Conservation (phyloP, 2,888 invertebrate species). For the Ferdinandea cuprea region DNA sequence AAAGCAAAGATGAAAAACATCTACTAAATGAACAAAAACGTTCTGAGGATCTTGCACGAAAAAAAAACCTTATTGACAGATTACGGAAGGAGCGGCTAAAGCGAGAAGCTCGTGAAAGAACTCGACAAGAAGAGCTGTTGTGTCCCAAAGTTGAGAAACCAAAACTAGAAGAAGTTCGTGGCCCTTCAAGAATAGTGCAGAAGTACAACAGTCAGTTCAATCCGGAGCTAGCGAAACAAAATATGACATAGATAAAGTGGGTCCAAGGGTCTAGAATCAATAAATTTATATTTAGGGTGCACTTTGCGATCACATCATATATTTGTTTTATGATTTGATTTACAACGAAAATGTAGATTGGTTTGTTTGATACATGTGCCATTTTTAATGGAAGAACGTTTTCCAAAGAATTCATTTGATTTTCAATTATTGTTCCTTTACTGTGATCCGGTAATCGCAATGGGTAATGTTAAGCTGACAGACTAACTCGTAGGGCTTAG, state of each 20-base stretch:
- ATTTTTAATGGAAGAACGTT: no score
- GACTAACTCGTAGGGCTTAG: no score
- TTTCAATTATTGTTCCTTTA: no score
- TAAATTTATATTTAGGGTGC: no score
- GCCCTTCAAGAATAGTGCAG: constrained; percentile 85
- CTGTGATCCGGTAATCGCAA: no score
- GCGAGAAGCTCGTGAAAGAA: constrained; percentile 91
- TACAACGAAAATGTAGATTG: no score
- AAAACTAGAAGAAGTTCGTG: constrained; percentile 75
- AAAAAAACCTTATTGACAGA: constrained; percentile 80
- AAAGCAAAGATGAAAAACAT: constrained; percentile 30
- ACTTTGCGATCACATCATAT: no score
- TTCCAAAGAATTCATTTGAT: no score
- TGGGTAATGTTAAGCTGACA: no score
- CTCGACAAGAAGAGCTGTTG: constrained; percentile 88
- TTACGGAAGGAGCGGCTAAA: constrained; percentile 85
- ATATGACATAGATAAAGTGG: constrained; percentile 81
- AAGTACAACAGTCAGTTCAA: constrained; percentile 99
- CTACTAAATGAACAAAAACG: constrained; percentile 33
- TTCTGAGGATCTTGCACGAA: constrained; percentile 76
- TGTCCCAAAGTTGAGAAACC: constrained; percentile 84
- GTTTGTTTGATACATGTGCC: no score
- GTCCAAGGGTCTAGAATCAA: no score
- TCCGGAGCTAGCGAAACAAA: constrained; percentile 94
- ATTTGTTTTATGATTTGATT: no score